phyloP scores from a whole-genome alignment of 2,113 vertebrate genomes.

The Nyctereutes procyonoides region DNA sequence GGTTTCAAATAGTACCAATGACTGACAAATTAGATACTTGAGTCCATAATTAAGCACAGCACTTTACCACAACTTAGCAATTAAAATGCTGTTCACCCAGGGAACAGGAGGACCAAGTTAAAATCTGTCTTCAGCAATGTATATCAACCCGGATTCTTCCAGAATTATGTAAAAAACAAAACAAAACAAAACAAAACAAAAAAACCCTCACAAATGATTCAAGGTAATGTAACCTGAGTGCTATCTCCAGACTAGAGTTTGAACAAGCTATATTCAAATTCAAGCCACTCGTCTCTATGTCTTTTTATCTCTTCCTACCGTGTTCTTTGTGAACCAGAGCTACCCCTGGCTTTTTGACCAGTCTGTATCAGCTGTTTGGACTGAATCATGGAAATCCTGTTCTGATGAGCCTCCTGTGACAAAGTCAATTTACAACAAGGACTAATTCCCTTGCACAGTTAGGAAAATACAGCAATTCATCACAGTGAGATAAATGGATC shows the following conservation, averaged over 20 bases:
- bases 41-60: conserved; percentile 65
- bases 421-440: neutral
- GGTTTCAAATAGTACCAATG: conserved; percentile 54
- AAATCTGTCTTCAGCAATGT: conserved; percentile 32
- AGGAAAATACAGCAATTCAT: neutral
- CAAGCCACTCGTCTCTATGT: neutral
- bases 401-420: neutral
- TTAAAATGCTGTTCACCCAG: conserved; percentile 59
- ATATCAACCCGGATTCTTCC: neutral
- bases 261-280: neutral
- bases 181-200: neutral
- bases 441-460: neutral
- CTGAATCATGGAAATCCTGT: neutral
- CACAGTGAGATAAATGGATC: neutral
- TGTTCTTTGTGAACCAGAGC: neutral
- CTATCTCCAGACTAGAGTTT: neutral
- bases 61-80: conserved; percentile 65
- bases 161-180: conserved; percentile 4
- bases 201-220: neutral
- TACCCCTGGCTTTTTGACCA: neutral
- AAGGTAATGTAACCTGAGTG: neutral
- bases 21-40: conserved; percentile 57
- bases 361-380: neutral
- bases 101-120: conserved; percentile 24
- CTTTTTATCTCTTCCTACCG: neutral